A percentile compares a stretch with the other conserved stretches of the same genome.
Evolutionary conservation across 2,797 vertebrate species (phyloP).

Genomic region (Tarsius wallacei): DNA sequence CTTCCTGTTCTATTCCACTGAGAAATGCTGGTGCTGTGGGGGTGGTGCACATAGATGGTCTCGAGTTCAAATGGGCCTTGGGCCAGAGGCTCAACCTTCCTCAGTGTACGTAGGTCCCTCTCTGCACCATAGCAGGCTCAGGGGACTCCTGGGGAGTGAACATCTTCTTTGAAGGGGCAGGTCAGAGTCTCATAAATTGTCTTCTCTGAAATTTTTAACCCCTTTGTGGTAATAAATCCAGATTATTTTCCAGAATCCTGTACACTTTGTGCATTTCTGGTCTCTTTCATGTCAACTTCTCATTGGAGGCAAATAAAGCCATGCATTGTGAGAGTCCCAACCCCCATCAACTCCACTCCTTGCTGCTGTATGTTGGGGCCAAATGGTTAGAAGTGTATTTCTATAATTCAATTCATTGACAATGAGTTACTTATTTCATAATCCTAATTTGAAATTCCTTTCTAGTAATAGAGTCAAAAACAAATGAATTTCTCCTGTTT

Average conservation of each 20-base stretch:
- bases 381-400: not conserved
- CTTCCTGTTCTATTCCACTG: not conserved
- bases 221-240: not conserved
- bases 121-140: not conserved
- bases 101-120: not conserved
- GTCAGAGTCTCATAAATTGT: not conserved
- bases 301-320: not conserved
- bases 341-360: too few species aligned
- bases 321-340: not conserved
- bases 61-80: not conserved
- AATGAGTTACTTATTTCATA: too few species aligned
- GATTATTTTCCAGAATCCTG: not conserved
- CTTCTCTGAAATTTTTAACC: not conserved
- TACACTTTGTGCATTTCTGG: not conserved
- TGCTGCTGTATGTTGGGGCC: not conserved
- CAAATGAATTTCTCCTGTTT: too few species aligned
- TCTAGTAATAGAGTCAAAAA: too few species aligned
- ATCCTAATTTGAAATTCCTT: too few species aligned
- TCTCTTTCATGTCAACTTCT: not conserved
- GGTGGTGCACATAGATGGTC: not conserved
- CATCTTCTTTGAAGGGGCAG: not conserved
- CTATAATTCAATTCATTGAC: too few species aligned
- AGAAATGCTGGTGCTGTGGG: not conserved
- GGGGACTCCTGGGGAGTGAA: not conserved
- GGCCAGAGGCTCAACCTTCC: not conserved